Conservation (phyloP, 2,888 invertebrate genomes). For the Netelia melanura region DNA sequence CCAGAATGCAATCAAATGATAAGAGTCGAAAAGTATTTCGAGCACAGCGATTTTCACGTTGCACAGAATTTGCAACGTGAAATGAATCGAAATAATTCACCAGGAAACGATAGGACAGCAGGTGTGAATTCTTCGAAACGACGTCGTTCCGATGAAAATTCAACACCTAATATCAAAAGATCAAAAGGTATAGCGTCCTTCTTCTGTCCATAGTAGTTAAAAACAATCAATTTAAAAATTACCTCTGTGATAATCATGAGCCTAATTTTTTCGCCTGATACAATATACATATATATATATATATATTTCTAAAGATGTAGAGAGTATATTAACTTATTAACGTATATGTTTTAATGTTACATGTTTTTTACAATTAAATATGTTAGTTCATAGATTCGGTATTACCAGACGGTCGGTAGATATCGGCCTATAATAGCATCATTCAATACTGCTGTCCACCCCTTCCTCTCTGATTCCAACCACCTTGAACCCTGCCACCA, state of each 20-base stretch:
- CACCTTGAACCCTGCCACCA: slow-evolving; percentile 84
- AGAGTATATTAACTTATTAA: slow-evolving; percentile 15
- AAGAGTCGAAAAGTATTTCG: slow-evolving; percentile 87
- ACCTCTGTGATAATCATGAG: slow-evolving; percentile 9
- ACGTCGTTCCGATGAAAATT: slow-evolving; percentile 51
- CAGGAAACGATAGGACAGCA: slow-evolving; percentile 21
- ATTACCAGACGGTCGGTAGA: too few relatives aligned
- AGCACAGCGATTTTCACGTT: slow-evolving; percentile 94
- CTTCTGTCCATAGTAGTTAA: slow-evolving; percentile 68
- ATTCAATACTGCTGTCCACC: slow-evolving; percentile 68
- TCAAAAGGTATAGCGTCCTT: slow-evolving; percentile 70
- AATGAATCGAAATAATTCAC: slow-evolving; percentile 85
- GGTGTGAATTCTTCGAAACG: slow-evolving; percentile 63
- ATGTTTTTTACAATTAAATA: slow-evolving; percentile 21
- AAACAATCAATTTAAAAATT: neutral
- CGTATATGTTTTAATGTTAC: neutral
- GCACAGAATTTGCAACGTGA: slow-evolving; percentile 91
- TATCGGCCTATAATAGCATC: neutral
- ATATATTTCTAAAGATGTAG: slow-evolving; percentile 19
- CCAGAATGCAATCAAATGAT: slow-evolving; percentile 89
- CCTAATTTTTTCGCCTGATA: slow-evolving; percentile 2
- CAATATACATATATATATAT: slow-evolving; percentile 32
- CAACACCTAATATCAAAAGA: slow-evolving; percentile 54
- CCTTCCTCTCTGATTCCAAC: slow-evolving; percentile 82
- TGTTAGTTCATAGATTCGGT: slow-evolving; percentile 25